Evolutionary conservation across 2,113 vertebrate species (phyloP).

Genomic region (Menura novaehollandiae): DNA sequence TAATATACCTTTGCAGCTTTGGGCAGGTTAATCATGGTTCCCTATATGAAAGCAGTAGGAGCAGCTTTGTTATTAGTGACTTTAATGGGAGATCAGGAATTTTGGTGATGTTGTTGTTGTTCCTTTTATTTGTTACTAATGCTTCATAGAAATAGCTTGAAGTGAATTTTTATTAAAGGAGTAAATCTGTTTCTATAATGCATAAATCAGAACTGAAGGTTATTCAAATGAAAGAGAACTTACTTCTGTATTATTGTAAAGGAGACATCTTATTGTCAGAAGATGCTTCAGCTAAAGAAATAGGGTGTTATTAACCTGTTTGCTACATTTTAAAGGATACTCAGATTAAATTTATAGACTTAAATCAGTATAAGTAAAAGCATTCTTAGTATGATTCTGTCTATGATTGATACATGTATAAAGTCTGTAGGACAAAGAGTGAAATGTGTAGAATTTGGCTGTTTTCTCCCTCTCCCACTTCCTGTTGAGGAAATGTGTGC

Average conservation of each 20-base stretch:
- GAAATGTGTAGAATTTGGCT: background rate
- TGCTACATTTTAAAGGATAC: background rate
- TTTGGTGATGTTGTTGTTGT: background rate
- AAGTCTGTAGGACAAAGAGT: background rate
- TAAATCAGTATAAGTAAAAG: background rate
- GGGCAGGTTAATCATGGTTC: background rate
- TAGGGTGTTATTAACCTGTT: background rate
- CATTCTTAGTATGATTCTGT: accelerated
- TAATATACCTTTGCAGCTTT: background rate
- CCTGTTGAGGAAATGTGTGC: background rate
- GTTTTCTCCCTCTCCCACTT: background rate
- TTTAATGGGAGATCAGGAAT: background rate
- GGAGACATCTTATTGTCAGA: background rate
- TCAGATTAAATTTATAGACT: background rate
- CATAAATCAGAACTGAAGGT: background rate
- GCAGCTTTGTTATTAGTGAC: background rate
- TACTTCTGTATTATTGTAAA: background rate
- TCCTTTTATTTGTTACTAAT: background rate
- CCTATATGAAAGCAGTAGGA: background rate
- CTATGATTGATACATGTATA: accelerated
- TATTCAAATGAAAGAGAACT: background rate
- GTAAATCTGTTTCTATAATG: background rate
- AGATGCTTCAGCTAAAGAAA: background rate
- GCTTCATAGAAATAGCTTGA: background rate
- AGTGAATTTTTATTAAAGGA: background rate